Evolutionary conservation across 2,888 invertebrate species (phyloP).

Genomic region (Empis livida): DNA sequence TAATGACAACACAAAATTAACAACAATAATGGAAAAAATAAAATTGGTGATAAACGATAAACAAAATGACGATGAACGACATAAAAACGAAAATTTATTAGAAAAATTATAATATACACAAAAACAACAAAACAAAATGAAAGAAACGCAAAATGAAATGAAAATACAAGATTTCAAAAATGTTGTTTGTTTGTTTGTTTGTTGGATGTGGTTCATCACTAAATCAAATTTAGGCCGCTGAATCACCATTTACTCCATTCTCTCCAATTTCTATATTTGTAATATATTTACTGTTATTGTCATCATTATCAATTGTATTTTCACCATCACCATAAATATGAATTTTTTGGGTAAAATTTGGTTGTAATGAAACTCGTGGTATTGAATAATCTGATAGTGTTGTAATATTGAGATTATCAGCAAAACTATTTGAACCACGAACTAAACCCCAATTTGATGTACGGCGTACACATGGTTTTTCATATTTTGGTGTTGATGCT

Average conservation of each 20-base stretch:
- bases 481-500: background rate
- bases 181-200: too few relatives aligned
- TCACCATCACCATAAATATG: constrained; percentile 8
- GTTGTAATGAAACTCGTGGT: too few relatives aligned
- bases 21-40: background rate
- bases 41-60: background rate
- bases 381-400: too few relatives aligned
- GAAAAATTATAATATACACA: background rate
- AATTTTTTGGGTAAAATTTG: constrained; percentile 5
- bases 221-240: constrained; percentile 16
- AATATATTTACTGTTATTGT: too few relatives aligned
- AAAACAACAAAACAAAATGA: too few relatives aligned
- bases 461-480: background rate
- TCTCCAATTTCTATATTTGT: background rate
- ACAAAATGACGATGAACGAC: background rate
- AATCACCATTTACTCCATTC: constrained; percentile 14
- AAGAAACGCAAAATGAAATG: too few relatives aligned
- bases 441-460: constrained; percentile 37
- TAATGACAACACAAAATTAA: background rate
- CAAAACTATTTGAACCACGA: constrained; percentile 38
- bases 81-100: background rate
- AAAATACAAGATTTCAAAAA: too few relatives aligned
- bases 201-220: too few relatives aligned
- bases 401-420: too few relatives aligned
- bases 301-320: background rate